Percentiles rank a stretch among this genome's conserved stretches.
Evolutionary conservation across 2,113 vertebrate genomes (phyloP).

Genomic region (Ondatra zibethicus): DNA sequence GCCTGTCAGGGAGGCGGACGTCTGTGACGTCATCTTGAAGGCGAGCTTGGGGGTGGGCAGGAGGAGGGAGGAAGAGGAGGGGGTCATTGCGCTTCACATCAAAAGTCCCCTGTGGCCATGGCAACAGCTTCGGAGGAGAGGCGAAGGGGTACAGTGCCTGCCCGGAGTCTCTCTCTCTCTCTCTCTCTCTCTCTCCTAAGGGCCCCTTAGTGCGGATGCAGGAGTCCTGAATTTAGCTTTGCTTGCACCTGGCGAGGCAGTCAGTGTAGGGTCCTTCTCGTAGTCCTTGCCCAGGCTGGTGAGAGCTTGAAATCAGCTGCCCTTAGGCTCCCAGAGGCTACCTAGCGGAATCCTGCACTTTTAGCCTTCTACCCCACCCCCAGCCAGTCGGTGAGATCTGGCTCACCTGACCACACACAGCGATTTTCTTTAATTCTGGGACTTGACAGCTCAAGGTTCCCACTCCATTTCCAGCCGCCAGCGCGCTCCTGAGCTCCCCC

Average conservation of each 20-base stretch:
- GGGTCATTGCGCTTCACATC: constrained; percentile 83
- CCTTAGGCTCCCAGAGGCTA: neutral
- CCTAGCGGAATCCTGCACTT: neutral
- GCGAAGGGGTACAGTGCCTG: constrained; percentile 62
- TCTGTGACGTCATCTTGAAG: constrained; percentile 89
- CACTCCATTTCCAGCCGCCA: neutral
- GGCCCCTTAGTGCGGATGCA: too few relatives aligned
- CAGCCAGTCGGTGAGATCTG: too few relatives aligned
- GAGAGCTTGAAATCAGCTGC: neutral
- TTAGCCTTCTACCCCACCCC: neutral
- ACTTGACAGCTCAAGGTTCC: neutral
- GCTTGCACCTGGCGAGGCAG: neutral
- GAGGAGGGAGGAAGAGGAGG: constrained; percentile 50
- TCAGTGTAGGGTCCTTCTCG: neutral
- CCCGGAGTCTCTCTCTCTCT: neutral
- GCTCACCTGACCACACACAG: neutral
- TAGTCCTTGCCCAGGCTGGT: neutral
- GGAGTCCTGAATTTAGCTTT: neutral
- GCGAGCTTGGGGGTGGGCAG: constrained; percentile 65
- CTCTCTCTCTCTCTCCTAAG: neutral
- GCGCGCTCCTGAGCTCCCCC: neutral
- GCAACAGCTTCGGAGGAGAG: constrained; percentile 77
- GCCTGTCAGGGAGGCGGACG: constrained; percentile 88
- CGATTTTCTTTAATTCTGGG: neutral
- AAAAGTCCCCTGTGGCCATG: constrained; percentile 89